Conservation (phyloP, 2,797 vertebrate species). For the Labeo calbasu region DNA sequence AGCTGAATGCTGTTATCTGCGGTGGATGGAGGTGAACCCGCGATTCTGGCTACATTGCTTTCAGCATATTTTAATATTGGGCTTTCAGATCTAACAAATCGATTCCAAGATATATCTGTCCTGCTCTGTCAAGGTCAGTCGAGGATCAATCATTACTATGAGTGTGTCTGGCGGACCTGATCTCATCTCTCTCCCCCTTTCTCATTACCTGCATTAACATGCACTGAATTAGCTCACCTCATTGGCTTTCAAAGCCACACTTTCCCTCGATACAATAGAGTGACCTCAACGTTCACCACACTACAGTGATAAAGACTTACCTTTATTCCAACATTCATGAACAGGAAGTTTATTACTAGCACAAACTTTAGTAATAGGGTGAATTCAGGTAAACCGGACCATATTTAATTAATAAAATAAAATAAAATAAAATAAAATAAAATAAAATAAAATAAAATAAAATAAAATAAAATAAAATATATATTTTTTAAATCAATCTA, state of each 20-base stretch:
- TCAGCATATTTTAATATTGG: constrained; percentile 43
- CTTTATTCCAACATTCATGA: background rate
- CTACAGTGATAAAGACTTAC: background rate
- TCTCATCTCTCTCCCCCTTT: constrained; percentile 33
- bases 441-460: background rate
- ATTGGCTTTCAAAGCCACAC: constrained; percentile 34
- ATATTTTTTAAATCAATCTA: background rate
- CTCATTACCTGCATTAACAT: constrained; percentile 42
- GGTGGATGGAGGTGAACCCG: background rate
- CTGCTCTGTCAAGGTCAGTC: constrained; percentile 40
- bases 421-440: background rate
- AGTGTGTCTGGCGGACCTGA: constrained; percentile 12
- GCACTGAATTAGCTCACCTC: constrained; percentile 34
- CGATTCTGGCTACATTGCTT: constrained; percentile 12
- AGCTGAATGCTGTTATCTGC: constrained; percentile 21
- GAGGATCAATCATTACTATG: constrained; percentile 40
- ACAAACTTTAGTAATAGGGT: background rate
- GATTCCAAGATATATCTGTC: constrained; percentile 38
- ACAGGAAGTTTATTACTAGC: background rate
- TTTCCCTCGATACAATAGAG: constrained; percentile 20
- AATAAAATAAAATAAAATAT: background rate
- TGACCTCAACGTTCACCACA: constrained; percentile 10
- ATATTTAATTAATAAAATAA: too few relatives aligned
- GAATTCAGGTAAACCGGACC: background rate
- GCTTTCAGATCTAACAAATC: constrained; percentile 23